Evolutionary conservation across 2,888 invertebrate species (phyloP), one percentile per base, ranked within the genome.

Genomic region (Cyclophora albipunctata): DNA sequence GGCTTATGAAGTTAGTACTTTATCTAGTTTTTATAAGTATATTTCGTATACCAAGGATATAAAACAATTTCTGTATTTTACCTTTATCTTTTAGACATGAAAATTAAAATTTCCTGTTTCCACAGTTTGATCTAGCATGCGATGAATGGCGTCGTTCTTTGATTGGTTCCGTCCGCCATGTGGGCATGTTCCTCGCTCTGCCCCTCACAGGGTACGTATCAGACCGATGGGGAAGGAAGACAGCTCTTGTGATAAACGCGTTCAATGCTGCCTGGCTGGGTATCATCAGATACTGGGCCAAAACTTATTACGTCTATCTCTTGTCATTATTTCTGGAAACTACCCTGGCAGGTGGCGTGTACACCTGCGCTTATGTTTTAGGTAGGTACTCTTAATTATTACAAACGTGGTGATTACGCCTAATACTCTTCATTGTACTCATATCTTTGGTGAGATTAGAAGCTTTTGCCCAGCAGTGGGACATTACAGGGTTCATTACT

Each of bases 141-240:
- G 89, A 91, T 42, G 89, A 85, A 84, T 95, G 94, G 94, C 92
- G 91, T 57, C 82, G 94, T 40, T 89, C 93, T 0, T 68, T 94
- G 57, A 92, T 94, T 44, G 95, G 95, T 0, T 93, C 94, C 3
- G 79, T 93, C 5, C 91, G 93, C 52, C 93, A 91, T 44, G 63
- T 92, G 43, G 94, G 94, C 35, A 92, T 92, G 54, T 90, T 94
- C 60, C 73, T 91, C 42, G 93, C 93, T 2, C 83, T 93, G 53
- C 92, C 93, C 3, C 79, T 93, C 54, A 90, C 92, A 0, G 95
- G 94, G 44, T 90, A 90, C 60, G 71, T 94, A 41, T 94, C 94
- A 1, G 95, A 95, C 81, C 91, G 90, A 87, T 94, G 89, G 81
- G 93, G 93, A 2, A 85, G 93, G 42, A 89, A 91, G 55, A 79